Evolutionary conservation across 2,888 invertebrate genomes (phyloP), one percentile per base, ranked within the genome.

Genomic region (Mythimna ferrago): DNA sequence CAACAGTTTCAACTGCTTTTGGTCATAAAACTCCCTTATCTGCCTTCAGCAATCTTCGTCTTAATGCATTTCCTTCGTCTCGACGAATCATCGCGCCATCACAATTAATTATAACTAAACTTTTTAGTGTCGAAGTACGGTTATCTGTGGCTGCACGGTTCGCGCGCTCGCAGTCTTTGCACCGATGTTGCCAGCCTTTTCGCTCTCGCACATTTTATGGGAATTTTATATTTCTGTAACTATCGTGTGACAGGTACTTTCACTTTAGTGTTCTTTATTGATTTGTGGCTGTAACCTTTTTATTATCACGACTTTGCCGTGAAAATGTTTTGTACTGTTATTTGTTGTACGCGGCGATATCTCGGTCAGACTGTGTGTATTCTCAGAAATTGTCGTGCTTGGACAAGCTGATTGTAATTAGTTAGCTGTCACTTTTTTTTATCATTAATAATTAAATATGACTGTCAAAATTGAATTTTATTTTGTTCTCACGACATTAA

Each of bases 121-220:
- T 75, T 83, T 80, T 83, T 80, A 71, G 75, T 83, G 75, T 57
- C 72, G 32, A 66, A 35, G 67, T 80, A 85, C 84, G 68, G 84
- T 84, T 84, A 76, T 71, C 66, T 69, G 62, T 38, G 80, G 64
- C n/a, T 80, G 83, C 80, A 79, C 83, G 80, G 71, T 76, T 69
- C 66, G 77, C 67, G 73, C 66, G 73, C 64, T 74, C 66, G 51
- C 70, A 58, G 71, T 76, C 51, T 68, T 35, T 16, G 32, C 53
- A 78, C 67, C 76, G 54, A 72, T 81, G 81, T 21, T 84, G 76
- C 76, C 74, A 83, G 57, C 80, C 73, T 76, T 78, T 67, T 70
- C 81, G 77, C 80, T 85, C 85, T 86, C 81, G 54, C 54, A 73
- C 76, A 74, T 83, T 88, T 87, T 83, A 85, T 85, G 76, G 86